Percentiles rank a stretch among this genome's conserved stretches.
phyloP scores from a whole-genome alignment of 2,888 invertebrate species.

The Anodontia alba region DNA sequence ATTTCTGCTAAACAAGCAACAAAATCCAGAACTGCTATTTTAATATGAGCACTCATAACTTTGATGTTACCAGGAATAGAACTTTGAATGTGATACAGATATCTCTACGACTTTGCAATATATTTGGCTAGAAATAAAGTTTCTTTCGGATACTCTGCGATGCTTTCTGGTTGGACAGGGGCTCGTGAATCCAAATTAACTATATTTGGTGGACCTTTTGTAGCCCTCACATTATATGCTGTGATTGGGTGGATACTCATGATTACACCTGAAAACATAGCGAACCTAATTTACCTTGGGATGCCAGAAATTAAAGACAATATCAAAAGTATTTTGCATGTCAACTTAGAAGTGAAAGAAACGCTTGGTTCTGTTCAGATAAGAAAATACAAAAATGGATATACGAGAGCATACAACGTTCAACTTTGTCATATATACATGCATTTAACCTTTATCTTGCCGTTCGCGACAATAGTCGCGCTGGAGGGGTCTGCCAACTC shows the following conservation, averaged over 20 bases:
- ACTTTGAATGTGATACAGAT: background rate
- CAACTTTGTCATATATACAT: background rate
- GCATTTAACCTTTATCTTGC: no score
- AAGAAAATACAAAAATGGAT: background rate
- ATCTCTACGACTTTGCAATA: background rate
- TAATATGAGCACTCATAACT: background rate
- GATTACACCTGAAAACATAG: background rate
- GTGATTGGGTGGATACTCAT: background rate
- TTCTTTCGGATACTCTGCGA: background rate
- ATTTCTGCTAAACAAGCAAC: background rate
- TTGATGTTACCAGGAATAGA: background rate
- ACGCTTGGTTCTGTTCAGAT: background rate
- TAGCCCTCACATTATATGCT: background rate
- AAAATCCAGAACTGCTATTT: background rate
- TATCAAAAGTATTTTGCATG: background rate
- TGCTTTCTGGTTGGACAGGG: background rate
- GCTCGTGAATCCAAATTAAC: background rate
- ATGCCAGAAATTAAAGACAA: background rate
- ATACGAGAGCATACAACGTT: background rate
- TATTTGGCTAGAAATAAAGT: background rate
- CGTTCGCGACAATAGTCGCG: no score
- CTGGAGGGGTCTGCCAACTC: no score
- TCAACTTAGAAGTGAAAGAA: background rate
- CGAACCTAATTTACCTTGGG: background rate
- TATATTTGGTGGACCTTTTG: background rate